Base-by-base conservation (phyloP, 2,888 invertebrate species). In the Acanthoscelides obtectus region DNA sequence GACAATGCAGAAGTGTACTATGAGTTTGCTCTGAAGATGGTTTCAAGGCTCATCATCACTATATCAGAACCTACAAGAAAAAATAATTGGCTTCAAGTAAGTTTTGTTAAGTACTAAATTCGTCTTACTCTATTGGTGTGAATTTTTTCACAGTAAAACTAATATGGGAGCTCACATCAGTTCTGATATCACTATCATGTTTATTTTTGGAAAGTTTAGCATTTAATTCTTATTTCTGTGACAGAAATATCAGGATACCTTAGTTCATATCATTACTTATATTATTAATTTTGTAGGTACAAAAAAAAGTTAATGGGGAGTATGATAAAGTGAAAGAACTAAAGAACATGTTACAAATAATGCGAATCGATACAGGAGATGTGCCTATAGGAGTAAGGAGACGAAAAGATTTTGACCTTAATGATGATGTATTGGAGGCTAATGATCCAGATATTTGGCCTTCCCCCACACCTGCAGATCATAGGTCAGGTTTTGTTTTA, bases 1-100 rank as follows among this genome's bases (percentile, higher is more conserved):
- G 98, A 98, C 83, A 94, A 95, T 75, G 94, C 98, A 22, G 90
- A 93, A 77, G 94, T 97, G 72, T 97, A 97, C 86, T 98, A 97
- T 84, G 95, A 97, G 85, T 95, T 96, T 70, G 94, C 95, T 12
- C 90, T 98, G 72, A 95, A 96, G 84, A 95, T 97, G 89, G 93
- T 99, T 80, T 94, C 94, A 80, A 90, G 94, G 80, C 89, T 97
- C 73, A 88, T 98, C 67, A 88, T 90, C 27, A 92, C 92, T 70
- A 94, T 95, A 75, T 90, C 90, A 19, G 96, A 96, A 85, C 92
- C 93, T 64, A 89, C 92, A 73, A 89, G 94, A 75, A 95, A 94
- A 85, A 93, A 92, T 73, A 94, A 94, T 87, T 97, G 97, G 97
- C 94, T 93, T 84, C 90, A 94, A 89, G 96, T 94, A 83, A 88